Percentiles rank a stretch among this genome's conserved stretches.
These are phyloP conservation scores for Eupithecia tripunctaria DNA, from an alignment of 2,888 invertebrate species.

Conservation along the genomic window DNA sequence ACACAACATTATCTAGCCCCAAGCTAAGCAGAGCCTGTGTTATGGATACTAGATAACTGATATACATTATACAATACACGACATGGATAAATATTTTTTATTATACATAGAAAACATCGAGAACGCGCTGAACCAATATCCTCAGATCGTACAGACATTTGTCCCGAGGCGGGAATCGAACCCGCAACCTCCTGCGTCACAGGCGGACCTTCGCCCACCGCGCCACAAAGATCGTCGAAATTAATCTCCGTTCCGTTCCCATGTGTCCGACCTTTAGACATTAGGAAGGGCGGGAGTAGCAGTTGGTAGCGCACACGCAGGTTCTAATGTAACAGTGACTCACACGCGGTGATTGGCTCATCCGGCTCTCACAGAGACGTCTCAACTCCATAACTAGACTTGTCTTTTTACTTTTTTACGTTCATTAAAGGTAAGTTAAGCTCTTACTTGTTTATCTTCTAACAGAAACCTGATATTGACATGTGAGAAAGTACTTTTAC, in stretches of 20 bases:
- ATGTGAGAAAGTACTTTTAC: constrained; percentile 36
- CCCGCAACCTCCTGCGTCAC: too few species aligned
- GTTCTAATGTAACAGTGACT: constrained; percentile 69
- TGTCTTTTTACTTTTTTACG: constrained; percentile 48
- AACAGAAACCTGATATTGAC: constrained; percentile 30
- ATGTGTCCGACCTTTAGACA: constrained; percentile 48
- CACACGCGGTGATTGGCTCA: constrained; percentile 78
- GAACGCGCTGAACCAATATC: too few species aligned
- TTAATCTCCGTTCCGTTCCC: constrained; percentile 3
- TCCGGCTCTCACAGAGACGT: constrained; percentile 77
- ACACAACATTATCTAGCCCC: too few species aligned
- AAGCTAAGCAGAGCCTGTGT: too few species aligned
- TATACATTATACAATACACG: too few species aligned
- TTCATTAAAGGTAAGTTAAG: constrained; percentile 32
- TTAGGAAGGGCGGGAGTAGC: constrained; percentile 54
- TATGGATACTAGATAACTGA: too few species aligned
- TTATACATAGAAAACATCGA: too few species aligned
- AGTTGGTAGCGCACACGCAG: constrained; percentile 51
- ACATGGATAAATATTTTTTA: too few species aligned
- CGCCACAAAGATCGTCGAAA: too few species aligned
- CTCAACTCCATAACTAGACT: constrained; percentile 68
- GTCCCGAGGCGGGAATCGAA: too few species aligned
- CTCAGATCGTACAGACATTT: too few species aligned
- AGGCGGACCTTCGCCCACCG: too few species aligned
- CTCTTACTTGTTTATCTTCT: constrained; percentile 22